Percentiles rank a stretch among this genome's conserved stretches.
These are phyloP conservation scores for Operophtera brumata DNA, from an alignment of 2,888 invertebrate genomes.

Conservation along the genomic window DNA sequence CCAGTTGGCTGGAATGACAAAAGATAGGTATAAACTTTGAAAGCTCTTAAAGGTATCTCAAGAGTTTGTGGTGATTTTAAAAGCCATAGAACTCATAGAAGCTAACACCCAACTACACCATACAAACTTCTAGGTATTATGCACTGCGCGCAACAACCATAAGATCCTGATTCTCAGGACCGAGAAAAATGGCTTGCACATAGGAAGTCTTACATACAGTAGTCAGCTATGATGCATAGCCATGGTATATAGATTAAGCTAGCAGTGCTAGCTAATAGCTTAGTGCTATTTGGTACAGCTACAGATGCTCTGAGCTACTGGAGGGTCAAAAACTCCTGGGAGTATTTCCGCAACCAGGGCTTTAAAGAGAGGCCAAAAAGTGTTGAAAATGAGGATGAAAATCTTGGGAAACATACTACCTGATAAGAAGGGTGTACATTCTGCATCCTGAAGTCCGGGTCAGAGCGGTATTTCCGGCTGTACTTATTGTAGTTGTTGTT, in stretches of 20 bases:
- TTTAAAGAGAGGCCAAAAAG: not conserved
- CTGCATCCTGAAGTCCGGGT: constrained; percentile 90
- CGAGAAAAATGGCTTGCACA: too few relatives aligned
- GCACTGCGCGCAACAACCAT: too few relatives aligned
- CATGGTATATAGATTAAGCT: too few relatives aligned
- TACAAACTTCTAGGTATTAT: too few relatives aligned
- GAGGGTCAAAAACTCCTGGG: not conserved
- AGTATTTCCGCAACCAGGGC: not conserved
- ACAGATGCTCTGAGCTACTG: not conserved
- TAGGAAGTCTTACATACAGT: too few relatives aligned
- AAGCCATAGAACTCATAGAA: too few relatives aligned
- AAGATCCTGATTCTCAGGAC: too few relatives aligned
- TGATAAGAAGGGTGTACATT: constrained; percentile 81
- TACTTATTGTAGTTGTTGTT: constrained; percentile 84
- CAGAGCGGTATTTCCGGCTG: constrained; percentile 89
- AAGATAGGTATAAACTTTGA: not conserved
- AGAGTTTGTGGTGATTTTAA: too few relatives aligned
- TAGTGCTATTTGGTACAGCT: too few relatives aligned
- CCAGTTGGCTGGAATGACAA: constrained; percentile 58
- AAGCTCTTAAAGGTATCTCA: not conserved
- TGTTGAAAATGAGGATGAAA: constrained; percentile 1
- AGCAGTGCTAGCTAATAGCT: too few relatives aligned
- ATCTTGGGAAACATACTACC: constrained; percentile 42
- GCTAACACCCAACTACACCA: too few relatives aligned
- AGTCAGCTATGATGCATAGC: too few relatives aligned